phyloP scores from a whole-genome alignment of 2,797 vertebrate species.

The Chelon auratus region DNA sequence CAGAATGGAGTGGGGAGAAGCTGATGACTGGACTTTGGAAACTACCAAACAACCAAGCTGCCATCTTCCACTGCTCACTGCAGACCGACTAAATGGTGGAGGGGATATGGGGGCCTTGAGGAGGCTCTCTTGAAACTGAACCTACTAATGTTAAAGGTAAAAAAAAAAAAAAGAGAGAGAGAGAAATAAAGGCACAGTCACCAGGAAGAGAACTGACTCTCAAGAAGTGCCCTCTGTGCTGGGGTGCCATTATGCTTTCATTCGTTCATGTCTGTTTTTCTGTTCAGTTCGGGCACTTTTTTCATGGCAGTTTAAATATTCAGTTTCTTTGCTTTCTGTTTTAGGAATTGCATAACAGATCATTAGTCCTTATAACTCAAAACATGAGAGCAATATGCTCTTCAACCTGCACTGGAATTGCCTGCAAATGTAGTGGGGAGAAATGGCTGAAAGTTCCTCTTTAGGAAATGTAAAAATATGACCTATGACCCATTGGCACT shows the following conservation, averaged over 20 bases:
- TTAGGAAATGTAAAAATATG: slow-evolving; percentile 58
- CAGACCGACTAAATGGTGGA: slow-evolving; percentile 50
- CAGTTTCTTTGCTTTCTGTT: slow-evolving; percentile 72
- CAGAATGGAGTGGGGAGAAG: slow-evolving; percentile 41
- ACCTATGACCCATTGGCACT: slow-evolving; percentile 51
- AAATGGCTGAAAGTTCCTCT: slow-evolving; percentile 40
- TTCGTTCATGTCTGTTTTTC: slow-evolving; percentile 60
- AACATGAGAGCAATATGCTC: slow-evolving; percentile 52
- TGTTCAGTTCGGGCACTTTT: slow-evolving; percentile 70
- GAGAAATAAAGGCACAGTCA: slow-evolving; percentile 21
- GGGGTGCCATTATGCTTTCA: slow-evolving; percentile 69
- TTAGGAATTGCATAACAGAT: slow-evolving; percentile 74
- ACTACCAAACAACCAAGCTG: slow-evolving; percentile 73
- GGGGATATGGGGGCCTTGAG: slow-evolving; percentile 17
- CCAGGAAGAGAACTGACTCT: slow-evolving; percentile 71
- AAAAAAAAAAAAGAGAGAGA: slow-evolving; percentile 7
- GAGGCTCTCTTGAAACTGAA: slow-evolving; percentile 47
- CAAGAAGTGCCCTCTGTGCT: slow-evolving; percentile 84
- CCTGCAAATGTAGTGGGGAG: slow-evolving; percentile 47
- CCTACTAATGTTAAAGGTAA: slow-evolving; percentile 42
- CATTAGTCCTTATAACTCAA: slow-evolving; percentile 51
- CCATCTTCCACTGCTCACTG: slow-evolving; percentile 78
- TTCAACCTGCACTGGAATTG: slow-evolving; percentile 78
- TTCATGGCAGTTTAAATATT: slow-evolving; percentile 52
- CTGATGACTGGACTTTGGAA: slow-evolving; percentile 51